Evolutionary conservation across 1,140 invertebrate genomes (phyloP), one percentile per base, ranked within the genome.

Genomic region (Camponotus floridanus): DNA sequence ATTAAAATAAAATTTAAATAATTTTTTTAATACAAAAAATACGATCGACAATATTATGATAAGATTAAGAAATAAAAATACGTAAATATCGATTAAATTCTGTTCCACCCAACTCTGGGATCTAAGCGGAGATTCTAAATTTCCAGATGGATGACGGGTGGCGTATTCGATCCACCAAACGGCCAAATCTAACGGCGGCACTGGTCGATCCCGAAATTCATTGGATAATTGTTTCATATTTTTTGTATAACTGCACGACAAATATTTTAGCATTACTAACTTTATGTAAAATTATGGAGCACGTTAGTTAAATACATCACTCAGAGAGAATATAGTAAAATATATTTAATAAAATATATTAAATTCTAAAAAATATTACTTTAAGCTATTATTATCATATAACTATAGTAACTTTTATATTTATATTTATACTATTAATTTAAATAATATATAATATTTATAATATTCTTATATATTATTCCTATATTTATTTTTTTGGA

Each of bases 141-240:
- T 3, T 39, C 33, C 48, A 26, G 65, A 33, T 33, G 73, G 83
- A 45, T 78, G n/a, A 9, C 83, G 83, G 1, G 6, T 48, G 15
- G 39, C 5, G 0, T 78, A 67, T 67, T 85, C 83, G 8, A 85
- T 67, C 4, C 71, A 11, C 73, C 83, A 85, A 45, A 71, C 5
- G 31, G 48, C 73, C n/a, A 85, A 55, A 9, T 85, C 73, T 36
- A 85, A 76, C 3, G 83, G 62, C 21, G 51, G 15, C 15, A 85
- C 0, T 45, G 74, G 36, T 0, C 73, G 73, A 65, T 85, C 73
- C 0, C 83, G 61, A n/a, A 67, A 85, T 78, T 85, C 45, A 18
- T 8, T 9, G 5, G 62, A 85, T 31, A 85, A 55, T 45, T 13
- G 42, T 45, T 85, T 78, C 73, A 85, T 85, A 33, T 85, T 85